Conservation (phyloP, 2,888 invertebrate genomes). For the Fabriciana adippe region DNA sequence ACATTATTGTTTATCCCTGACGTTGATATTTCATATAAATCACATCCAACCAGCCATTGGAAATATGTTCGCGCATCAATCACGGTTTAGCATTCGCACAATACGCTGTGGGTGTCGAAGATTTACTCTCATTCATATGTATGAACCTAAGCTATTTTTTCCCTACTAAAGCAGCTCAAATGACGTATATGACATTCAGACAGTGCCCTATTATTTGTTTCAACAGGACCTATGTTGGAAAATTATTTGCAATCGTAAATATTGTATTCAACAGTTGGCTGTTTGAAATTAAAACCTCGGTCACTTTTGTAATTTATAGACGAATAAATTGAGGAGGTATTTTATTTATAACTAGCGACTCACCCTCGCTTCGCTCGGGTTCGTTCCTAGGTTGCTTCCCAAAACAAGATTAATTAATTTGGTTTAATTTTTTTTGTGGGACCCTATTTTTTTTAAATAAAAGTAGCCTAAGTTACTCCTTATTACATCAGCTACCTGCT, state of each 20-base stretch:
- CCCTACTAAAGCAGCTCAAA: constrained; percentile 61
- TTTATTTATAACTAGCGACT: constrained; percentile 17
- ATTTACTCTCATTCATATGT: constrained; percentile 78
- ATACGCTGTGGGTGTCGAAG: constrained; percentile 70
- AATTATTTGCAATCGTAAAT: constrained; percentile 23
- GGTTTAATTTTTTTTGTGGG: too few relatives aligned
- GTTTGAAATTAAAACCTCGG: constrained; percentile 16
- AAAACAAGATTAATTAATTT: too few relatives aligned
- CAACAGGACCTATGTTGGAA: constrained; percentile 12
- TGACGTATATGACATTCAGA: constrained; percentile 61
- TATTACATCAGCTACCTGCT: too few relatives aligned
- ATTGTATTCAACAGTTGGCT: not conserved
- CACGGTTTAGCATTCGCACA: constrained; percentile 18
- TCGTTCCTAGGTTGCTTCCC: too few relatives aligned
- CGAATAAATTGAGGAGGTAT: constrained; percentile 1
- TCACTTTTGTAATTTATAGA: constrained; percentile 20
- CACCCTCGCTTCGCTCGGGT: too few relatives aligned
- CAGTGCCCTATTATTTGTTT: constrained; percentile 46
- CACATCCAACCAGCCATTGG: constrained; percentile 13
- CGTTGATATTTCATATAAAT: constrained; percentile 11
- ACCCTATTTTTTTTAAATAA: too few relatives aligned
- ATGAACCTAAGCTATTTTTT: constrained; percentile 67
- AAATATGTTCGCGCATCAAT: constrained; percentile 24
- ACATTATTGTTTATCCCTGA: not conserved
- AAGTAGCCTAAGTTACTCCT: too few relatives aligned